These are phyloP conservation scores for Semotilus atromaculatus DNA, from an alignment of 2,797 vertebrate species.

Conservation along the genomic window DNA sequence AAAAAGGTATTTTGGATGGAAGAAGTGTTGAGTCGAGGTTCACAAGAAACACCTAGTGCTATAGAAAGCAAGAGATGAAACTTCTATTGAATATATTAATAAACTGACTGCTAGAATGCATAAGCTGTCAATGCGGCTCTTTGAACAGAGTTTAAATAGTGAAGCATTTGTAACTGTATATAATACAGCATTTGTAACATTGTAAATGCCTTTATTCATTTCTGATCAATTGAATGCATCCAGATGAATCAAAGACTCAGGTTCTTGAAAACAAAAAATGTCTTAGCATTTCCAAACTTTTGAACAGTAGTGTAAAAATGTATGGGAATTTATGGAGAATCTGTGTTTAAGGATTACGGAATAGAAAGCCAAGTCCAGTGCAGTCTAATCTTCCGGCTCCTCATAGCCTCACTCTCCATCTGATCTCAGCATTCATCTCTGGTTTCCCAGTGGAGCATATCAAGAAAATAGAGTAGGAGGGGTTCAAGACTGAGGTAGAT, in stretches of 20 bases:
- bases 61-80: neutral
- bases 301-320: conserved; percentile 6
- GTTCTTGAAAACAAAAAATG: conserved; percentile 5
- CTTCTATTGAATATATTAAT: neutral
- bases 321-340: conserved; percentile 3
- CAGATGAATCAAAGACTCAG: neutral
- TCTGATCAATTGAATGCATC: neutral
- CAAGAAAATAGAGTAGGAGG: conserved; percentile 22
- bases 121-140: neutral
- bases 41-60: neutral
- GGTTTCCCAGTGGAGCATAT: conserved; percentile 15
- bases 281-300: neutral
- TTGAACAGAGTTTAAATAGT: conserved; percentile 12
- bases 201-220: neutral
- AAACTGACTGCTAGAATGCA: too few species aligned
- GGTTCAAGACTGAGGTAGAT: conserved; percentile 41
- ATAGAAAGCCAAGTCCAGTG: conserved; percentile 31
- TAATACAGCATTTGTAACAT: conserved; percentile 8
- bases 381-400: neutral
- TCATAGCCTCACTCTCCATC: conserved; percentile 1
- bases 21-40: neutral
- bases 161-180: neutral
- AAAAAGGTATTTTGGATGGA: neutral
- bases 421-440: conserved; percentile 20
- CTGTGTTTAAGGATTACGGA: neutral